phyloP scores from a whole-genome alignment of 2,888 invertebrate genomes.

The Acanthosoma haemorrhoidale region DNA sequence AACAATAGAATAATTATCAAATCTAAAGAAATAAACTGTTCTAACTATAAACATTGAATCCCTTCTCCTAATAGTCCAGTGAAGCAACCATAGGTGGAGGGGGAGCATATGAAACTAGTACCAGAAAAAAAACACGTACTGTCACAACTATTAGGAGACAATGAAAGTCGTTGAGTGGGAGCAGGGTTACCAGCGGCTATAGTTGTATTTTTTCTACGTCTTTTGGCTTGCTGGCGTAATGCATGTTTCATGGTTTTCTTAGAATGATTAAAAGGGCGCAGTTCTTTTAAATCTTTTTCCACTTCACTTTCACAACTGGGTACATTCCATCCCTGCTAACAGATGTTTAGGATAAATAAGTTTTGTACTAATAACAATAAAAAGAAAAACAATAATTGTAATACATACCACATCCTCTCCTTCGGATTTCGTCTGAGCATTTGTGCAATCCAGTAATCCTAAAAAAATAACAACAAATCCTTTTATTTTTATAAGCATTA shows the following conservation, averaged over 20 bases:
- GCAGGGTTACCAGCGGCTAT: slow-evolving; percentile 55
- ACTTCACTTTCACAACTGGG: slow-evolving; percentile 20
- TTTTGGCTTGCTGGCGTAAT: slow-evolving; percentile 67
- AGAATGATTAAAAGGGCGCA: slow-evolving; percentile 47
- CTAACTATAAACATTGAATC: too few relatives aligned
- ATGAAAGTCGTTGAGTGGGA: slow-evolving; percentile 62
- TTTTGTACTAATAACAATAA: too few relatives aligned
- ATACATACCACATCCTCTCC: slow-evolving; percentile 22
- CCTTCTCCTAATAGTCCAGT: too few relatives aligned
- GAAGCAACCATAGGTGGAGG: too few relatives aligned
- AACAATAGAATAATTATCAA: not conserved
- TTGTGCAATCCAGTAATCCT: not conserved
- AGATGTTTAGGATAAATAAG: not conserved
- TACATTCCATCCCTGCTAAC: slow-evolving; percentile 8
- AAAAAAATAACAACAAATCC: too few relatives aligned
- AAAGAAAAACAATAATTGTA: not conserved
- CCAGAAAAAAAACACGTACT: slow-evolving; percentile 33
- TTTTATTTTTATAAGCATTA: too few relatives aligned
- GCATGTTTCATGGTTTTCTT: slow-evolving; percentile 72
- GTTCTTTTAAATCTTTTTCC: slow-evolving; percentile 22
- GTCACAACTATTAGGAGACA: slow-evolving; percentile 39
- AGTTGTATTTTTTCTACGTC: slow-evolving; percentile 72
- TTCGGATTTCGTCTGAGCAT: not conserved
- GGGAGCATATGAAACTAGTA: too few relatives aligned
- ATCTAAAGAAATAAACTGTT: too few relatives aligned